Evolutionary conservation across 1,140 invertebrate genomes (phyloP), one percentile per base, ranked within the genome.

Genomic region (Hylyphantes graminicola): DNA sequence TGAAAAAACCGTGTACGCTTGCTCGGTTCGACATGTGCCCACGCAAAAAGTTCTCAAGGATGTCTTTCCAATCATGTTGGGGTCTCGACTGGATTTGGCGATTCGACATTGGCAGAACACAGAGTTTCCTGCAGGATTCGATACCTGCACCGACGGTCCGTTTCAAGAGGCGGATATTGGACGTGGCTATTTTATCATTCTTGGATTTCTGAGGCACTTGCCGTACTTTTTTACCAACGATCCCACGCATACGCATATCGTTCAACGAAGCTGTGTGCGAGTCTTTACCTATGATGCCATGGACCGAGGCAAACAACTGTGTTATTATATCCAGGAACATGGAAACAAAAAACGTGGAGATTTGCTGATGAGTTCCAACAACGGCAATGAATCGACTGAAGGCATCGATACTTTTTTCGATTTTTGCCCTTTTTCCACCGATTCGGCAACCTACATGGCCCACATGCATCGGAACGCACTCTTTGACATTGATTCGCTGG

Each of bases 211-310:
- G 4, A 12, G n/a, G 17, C 59, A 51, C 7, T 35, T 70, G 10
- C 65, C 77, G 6, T 79, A 79, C 15, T 79, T 70, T 9, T 70
- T 57, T 48, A 79, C 77, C 13, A 79, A 79, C 10, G 77, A 79
- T 79, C 15, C 64, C 0, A 68, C 77, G 12, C 55, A 68, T 3
- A 79, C 64, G 50, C 77, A 68, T 57, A 8, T 79, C 0, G 50
- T 68, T 2, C 64, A 59, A n/a, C 67, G 59, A n/a, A 79, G 50
- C 21, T 55, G 35, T 10, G 65, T 79, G 4, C 77, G 77, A 2
- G 50, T 21, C 17, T 79, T 54, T 21, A 19, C 21, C 12, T 79
- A 79, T 53, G 76, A 79, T 48, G 9, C 65, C 2, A 7, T n/a
- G 12, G 65, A 79, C 17, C 12, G 65, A 12, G 77, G 65, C 3